Evolutionary conservation across 1,140 invertebrate genomes (phyloP), one percentile per base, ranked within the genome.

Genomic region (Vanessa tameamea): DNA sequence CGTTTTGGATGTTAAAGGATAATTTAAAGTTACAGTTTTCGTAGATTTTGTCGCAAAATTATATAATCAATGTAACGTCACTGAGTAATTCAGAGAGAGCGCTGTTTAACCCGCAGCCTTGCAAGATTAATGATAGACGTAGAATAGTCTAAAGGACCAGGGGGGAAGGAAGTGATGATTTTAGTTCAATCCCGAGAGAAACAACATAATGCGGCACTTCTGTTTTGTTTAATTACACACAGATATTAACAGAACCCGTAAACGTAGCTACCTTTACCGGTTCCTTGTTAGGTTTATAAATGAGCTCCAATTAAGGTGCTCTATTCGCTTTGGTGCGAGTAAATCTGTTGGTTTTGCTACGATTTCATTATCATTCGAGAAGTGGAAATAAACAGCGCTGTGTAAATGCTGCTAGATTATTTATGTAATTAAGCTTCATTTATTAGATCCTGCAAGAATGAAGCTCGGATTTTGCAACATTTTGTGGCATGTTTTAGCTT

Each of bases 91-190:
- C 72, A 69, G 67, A 81, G 84, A 78, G 78, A 75, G 70, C 74
- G 80, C 70, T 87, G 89, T 91, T 88, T 89, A 43, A 84, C 84
- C 80, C 77, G 72, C 73, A 79, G 72, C 79, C 82, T 80, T 81
- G 76, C 76, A 89, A 90, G 87, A 91, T 91, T 91, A 91, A 91
- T 89, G 85, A 86, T 83, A 69, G 71, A 80, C 75, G 78, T 82
- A 87, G 75, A 83, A 87, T 80, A 82, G 75, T 80, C 82, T 68
- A 76, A 71, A 82, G 77, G 73, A 61, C 64, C 55, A 61, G 75
- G 47, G 69, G 76, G 73, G 64, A 72, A 69, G 70, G 61, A 74
- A 69, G 75, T 51, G 69, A 63, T 78, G 81, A 82, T 81, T 83
- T 82, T 61, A 72, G 78, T 77, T 79, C 78, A 77, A 82, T 79